Base-by-base conservation (phyloP, 2,797 vertebrate genomes). In the Momotus momota region DNA sequence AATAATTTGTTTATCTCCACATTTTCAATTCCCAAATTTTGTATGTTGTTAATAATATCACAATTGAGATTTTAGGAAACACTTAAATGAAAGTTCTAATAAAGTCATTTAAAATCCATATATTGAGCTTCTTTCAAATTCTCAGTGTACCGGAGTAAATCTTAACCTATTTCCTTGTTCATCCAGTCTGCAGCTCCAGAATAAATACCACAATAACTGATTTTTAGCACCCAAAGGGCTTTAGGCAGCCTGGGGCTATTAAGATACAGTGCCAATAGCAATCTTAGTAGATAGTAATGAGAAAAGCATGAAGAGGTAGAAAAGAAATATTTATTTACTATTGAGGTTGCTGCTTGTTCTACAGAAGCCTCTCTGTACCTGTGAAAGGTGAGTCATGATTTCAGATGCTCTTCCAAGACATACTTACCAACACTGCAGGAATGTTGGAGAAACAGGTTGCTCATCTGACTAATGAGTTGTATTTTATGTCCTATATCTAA, bases 11-110 rank as follows among this genome's bases (percentile, higher is more conserved):
- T 94, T 87, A 86, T 82, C n/a, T 93, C 35, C 86, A 46, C 11
- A 94, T 87, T 96, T 97, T 77, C 38, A 88, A 54, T 88, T 86
- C 90, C 62, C 81, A 84, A 93, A 85, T 49, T 90, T 84, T 91
- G n/a, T 48, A 51, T 7, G 1, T 94, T 96, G 25, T 88, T 95
- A 95, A 70, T 94, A 96, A 91, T 52, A 84, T 86, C 35, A 86
- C 6, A 5, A 64, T 35, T 54, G 81, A 55, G 33, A 87, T 93
- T 97, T 95, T 94, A 86, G 48, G 27, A 95, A 96, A 81, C 43
- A 29, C 27, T 95, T 60, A 95, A 21, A 86, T 88, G 90, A 85
- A 86, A 66, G 18, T 62, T 87, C 58, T 83, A 87, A 86, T 90
- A 91, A 67, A 90, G 54, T 61, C 14, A 74, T 94, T 95, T 83